phyloP scores from a whole-genome alignment of 2,888 invertebrate species.

The Plagodis dolabraria region DNA sequence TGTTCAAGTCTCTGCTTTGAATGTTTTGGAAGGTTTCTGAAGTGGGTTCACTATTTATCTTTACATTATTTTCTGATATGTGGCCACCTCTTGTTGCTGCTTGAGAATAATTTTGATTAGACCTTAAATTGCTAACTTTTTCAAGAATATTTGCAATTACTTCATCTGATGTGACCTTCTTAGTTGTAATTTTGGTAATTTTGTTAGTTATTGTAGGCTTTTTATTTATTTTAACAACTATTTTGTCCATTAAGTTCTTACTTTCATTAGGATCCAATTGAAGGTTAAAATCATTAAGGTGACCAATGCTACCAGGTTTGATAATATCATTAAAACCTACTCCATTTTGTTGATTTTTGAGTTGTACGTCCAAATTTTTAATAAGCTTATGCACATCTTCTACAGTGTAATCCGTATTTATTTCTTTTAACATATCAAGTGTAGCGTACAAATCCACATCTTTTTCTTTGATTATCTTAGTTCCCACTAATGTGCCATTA shows the following conservation, averaged over 20 bases:
- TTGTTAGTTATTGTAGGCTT: slow-evolving; percentile 3
- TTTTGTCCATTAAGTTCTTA: neutral
- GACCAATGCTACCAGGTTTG: neutral
- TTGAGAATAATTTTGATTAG: neutral
- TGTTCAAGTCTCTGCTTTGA: neutral
- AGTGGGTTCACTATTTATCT: neutral
- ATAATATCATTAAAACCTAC: neutral
- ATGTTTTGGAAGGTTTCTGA: neutral
- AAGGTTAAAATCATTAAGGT: neutral
- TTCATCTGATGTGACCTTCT: slow-evolving; percentile 1
- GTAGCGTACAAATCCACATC: slow-evolving; percentile 12
- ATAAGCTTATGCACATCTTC: slow-evolving; percentile 22
- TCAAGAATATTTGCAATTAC: slow-evolving; percentile 5
- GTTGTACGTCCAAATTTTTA: slow-evolving; percentile 12
- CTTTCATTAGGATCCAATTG: neutral
- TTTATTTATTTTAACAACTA: slow-evolving; percentile 2
- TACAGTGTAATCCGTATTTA: slow-evolving; percentile 23
- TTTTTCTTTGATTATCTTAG: slow-evolving; percentile 51
- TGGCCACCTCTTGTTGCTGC: neutral
- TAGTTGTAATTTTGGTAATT: slow-evolving; percentile 5
- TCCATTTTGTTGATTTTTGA: slow-evolving; percentile 3
- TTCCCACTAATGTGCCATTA: slow-evolving; percentile 57
- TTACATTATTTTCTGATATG: neutral
- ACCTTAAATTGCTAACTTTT: slow-evolving; percentile 8
- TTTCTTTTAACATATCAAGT: slow-evolving; percentile 24